Conservation (phyloP, 2,888 invertebrate genomes). For the Cabera pusaria region DNA sequence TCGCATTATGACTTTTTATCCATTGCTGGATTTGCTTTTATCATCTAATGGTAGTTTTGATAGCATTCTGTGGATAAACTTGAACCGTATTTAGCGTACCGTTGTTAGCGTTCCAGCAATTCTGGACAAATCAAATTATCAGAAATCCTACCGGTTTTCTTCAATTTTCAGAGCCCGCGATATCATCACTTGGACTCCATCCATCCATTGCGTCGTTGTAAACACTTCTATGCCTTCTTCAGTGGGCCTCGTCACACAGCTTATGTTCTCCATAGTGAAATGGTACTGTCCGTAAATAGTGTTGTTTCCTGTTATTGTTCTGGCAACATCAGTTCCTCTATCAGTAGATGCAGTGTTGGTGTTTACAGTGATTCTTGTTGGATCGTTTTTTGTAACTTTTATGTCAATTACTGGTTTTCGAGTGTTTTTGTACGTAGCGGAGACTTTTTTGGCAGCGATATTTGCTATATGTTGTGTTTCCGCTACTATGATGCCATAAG, state of each 20-base stretch:
- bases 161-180: conserved; percentile 79
- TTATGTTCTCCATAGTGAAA: conserved; percentile 88
- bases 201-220: conserved; percentile 85
- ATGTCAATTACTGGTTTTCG: conserved; percentile 52
- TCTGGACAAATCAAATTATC: not conserved
- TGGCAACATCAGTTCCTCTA: conserved; percentile 60
- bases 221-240: conserved; percentile 88
- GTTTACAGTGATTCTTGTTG: conserved; percentile 37
- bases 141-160: conserved; percentile 79
- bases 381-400: conserved; percentile 43
- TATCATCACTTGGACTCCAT: conserved; percentile 78
- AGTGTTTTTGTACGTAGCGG: conserved; percentile 74
- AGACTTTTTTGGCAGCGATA: conserved; percentile 80
- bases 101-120: no score
- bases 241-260: conserved; percentile 84
- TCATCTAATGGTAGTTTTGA: no score
- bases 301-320: conserved; percentile 75
- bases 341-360: conserved; percentile 42
- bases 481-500: conserved; percentile 81
- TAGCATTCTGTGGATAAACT: no score
- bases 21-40: no score
- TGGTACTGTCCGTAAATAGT: conserved; percentile 86
- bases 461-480: conserved; percentile 77
- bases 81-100: no score
- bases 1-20: no score